Evolutionary conservation across 2,797 vertebrate genomes (phyloP), one percentile per base, ranked within the genome.

Genomic region (Acanthurus leucopareius): DNA sequence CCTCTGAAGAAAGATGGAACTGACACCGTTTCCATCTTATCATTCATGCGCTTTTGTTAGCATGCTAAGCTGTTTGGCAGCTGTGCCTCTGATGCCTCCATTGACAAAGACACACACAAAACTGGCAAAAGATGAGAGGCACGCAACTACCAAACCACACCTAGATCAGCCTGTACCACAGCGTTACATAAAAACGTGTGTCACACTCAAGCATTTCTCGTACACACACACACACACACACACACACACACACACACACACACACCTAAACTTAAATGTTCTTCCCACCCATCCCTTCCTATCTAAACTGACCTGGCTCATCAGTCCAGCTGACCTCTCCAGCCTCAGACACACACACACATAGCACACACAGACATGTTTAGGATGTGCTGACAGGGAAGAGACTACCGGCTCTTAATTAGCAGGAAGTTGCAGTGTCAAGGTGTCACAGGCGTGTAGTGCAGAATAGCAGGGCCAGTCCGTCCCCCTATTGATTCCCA

Each of bases 341-440:
- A 60, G 80, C 72, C 73, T 61, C 20, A 4, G 22, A 83, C 73
- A 76, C 71, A 75, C 76, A 75, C 76, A 66, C 58, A 73, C 67
- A 75, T 64, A 71, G 56, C n/a, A 49, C 68, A 82, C 71, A 84
- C 61, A 68, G 4, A 45, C 79, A 54, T 22, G n/a, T 76, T 77
- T 88, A 92, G 92, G 88, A 91, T 91, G 88, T 91, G 91, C 85
- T 89, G 90, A 90, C 89, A 92, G 85, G 82, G 89, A 89, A 83
- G 83, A 89, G 91, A 92, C 94, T 45, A 75, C 89, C 75, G 88
- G 93, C 93, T 95, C 95, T 95, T 97, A 95, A 97, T 97, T 95
- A 96, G 90, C 93, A 95, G 93, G 95, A 96, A 96, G 95, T 64
- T 80, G 94, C 93, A 58, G 92, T 95, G 95, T 96, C 95, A 95